phyloP scores from a whole-genome alignment of 2,888 invertebrate genomes.

The Lucinisca nassula region DNA sequence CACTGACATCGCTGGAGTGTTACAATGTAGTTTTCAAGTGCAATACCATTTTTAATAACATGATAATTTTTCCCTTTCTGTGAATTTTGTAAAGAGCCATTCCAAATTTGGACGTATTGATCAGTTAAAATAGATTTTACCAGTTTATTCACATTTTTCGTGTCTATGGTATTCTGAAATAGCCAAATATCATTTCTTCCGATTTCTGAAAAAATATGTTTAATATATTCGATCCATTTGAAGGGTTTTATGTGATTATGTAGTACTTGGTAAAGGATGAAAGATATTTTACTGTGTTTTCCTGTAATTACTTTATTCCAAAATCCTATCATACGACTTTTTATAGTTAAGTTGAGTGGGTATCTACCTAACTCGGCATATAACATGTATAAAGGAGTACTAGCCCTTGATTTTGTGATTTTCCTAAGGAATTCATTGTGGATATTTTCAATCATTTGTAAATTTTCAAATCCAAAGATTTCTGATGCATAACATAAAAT shows the following conservation, averaged over 20 bases:
- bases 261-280: neutral
- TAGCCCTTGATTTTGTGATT: neutral
- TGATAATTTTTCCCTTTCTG: neutral
- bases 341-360: neutral
- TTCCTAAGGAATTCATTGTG: neutral
- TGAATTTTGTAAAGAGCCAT: neutral
- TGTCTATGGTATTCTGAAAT: neutral
- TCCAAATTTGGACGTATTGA: neutral
- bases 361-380: neutral
- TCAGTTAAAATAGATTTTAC: neutral
- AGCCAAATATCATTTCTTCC: neutral
- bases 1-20: too few species aligned
- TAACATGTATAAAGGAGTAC: neutral
- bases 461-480: neutral
- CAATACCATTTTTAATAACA: neutral
- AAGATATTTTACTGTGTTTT: neutral
- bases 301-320: neutral
- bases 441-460: neutral
- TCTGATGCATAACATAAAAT: neutral
- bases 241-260: neutral
- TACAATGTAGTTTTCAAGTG: too few species aligned
- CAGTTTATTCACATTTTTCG: neutral
- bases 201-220: neutral
- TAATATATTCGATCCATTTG: neutral
- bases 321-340: neutral